A percentile compares a stretch with the other conserved stretches of the same genome.
phyloP scores from a whole-genome alignment of 1,140 invertebrate genomes.

The Rhopalosiphum padi region DNA sequence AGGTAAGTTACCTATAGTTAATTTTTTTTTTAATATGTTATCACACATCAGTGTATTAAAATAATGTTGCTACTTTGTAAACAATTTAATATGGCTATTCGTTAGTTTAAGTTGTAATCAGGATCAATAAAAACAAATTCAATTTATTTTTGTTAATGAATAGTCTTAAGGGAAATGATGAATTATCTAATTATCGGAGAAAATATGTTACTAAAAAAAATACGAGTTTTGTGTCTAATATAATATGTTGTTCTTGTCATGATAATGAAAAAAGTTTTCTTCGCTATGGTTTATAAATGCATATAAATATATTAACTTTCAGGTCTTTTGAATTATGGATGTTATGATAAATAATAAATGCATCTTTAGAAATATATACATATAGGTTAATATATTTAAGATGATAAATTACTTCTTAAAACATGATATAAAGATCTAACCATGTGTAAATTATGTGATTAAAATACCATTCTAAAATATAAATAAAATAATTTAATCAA shows the following conservation, averaged over 20 bases:
- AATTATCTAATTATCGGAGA: neutral
- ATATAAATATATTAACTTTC: slow-evolving; percentile 20
- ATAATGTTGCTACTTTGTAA: neutral
- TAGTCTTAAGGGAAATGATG: neutral
- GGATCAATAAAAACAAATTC: neutral
- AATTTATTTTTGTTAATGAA: neutral
- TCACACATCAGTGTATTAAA: neutral
- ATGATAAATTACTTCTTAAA: slow-evolving; percentile 22
- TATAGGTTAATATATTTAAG: neutral
- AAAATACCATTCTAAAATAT: neutral
- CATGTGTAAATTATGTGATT: neutral
- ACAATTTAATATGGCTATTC: neutral
- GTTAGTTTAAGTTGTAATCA: neutral
- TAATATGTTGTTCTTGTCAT: neutral
- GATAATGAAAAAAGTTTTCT: neutral
- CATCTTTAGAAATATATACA: neutral
- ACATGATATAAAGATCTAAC: neutral
- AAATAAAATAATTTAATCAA: neutral
- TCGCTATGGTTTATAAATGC: neutral
- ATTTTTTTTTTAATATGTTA: neutral
- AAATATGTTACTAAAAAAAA: neutral
- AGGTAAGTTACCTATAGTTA: neutral
- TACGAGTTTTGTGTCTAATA: neutral
- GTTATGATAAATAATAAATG: neutral
- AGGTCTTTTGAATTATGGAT: neutral